phyloP scores from a whole-genome alignment of 2,113 vertebrate genomes.

The Melospiza georgiana region DNA sequence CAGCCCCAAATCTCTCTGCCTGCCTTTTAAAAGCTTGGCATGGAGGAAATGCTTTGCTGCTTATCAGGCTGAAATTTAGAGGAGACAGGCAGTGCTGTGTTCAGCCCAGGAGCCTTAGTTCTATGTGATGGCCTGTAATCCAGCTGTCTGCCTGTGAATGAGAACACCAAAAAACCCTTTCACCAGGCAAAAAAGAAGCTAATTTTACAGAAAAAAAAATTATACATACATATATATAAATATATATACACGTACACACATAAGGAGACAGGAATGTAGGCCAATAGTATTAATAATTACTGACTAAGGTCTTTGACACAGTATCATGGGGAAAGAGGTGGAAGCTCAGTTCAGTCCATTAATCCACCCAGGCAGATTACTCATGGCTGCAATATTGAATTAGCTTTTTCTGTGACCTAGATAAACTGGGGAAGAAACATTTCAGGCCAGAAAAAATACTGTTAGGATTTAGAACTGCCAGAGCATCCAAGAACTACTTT shows the following conservation, averaged over 20 bases:
- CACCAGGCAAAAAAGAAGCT: background rate
- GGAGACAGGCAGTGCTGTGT: fast-evolving
- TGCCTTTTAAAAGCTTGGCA: background rate
- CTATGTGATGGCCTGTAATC: background rate
- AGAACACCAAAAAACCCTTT: background rate
- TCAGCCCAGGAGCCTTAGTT: background rate
- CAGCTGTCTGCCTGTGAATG: background rate
- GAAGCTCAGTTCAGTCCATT: background rate
- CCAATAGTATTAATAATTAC: background rate
- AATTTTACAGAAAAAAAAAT: background rate
- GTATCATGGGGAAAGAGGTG: background rate
- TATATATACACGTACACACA: background rate
- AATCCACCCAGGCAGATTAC: background rate
- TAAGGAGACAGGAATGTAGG: background rate
- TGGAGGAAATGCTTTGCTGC: background rate
- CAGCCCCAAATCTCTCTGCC: background rate
- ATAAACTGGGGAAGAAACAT: background rate
- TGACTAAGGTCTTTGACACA: background rate
- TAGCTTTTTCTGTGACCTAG: background rate
- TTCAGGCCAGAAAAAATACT: background rate
- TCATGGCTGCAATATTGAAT: background rate
- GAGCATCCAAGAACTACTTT: background rate
- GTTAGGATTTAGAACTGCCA: background rate
- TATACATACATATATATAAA: background rate
- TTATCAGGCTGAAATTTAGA: background rate